Percentiles rank a stretch among this genome's conserved stretches.
Conservation (phyloP, 2,888 invertebrate species). For the Nomada hirtipes region DNA sequence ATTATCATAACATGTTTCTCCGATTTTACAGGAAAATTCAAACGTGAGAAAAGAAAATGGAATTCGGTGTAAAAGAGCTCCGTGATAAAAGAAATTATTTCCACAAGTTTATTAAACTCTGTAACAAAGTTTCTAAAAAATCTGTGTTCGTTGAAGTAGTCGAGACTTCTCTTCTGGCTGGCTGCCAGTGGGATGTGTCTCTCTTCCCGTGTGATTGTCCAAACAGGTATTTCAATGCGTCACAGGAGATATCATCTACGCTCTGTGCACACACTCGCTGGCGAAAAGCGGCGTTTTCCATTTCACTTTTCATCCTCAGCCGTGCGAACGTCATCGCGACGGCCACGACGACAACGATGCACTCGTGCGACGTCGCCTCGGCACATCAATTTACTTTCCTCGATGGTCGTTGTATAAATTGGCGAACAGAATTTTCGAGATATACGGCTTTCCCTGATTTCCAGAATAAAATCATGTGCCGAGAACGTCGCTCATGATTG, state of each 20-base stretch:
- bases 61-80: too few relatives aligned
- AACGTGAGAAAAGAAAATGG: too few relatives aligned
- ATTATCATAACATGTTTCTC: too few relatives aligned
- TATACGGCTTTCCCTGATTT: slow-evolving; percentile 59
- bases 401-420: slow-evolving; percentile 43
- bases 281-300: slow-evolving; percentile 15
- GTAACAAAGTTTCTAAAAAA: background rate
- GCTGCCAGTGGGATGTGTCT: background rate
- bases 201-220: background rate
- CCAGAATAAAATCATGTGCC: slow-evolving; percentile 52
- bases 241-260: slow-evolving; percentile 26
- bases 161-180: background rate
- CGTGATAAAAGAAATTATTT: too few relatives aligned
- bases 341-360: background rate
- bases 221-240: slow-evolving; percentile 16
- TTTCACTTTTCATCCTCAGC: slow-evolving; percentile 35
- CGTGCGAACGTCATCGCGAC: slow-evolving; percentile 7
- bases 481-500: slow-evolving; percentile 10
- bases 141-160: background rate
- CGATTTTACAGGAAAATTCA: too few relatives aligned
- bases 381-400: slow-evolving; percentile 48
- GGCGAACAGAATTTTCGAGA: slow-evolving; percentile 7
- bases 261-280: background rate
- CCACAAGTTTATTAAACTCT: too few relatives aligned
- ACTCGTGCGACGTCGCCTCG: background rate